Evolutionary conservation across 2,888 invertebrate genomes (phyloP), one percentile per base, ranked within the genome.

Genomic region (Calliphora vomitoria): DNA sequence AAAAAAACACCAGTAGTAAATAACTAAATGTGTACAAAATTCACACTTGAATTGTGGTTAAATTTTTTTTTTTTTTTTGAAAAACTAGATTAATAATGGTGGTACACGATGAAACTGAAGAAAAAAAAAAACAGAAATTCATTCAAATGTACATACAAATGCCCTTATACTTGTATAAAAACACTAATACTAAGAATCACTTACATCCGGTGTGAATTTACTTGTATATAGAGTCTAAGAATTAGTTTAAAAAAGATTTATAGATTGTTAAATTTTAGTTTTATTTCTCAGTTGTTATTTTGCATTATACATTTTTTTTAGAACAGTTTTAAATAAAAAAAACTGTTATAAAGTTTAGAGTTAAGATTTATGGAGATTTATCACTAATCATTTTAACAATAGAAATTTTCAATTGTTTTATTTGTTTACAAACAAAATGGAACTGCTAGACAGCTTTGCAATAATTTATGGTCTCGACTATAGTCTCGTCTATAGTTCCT

Each of bases 11-110:
- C 35, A 85, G 50, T 41, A 53, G 60, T 53, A 80, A 69, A 72
- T 72, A 55, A 18, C 13, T 53, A 69, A 53, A 78, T 55, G 66
- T 66, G 62, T 31, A 64, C 25, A 50, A 78, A 87, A 84, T 87
- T 81, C 74, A 87, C 87, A 87, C 87, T 87, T 87, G 84, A 87
- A 87, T 87, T 87, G 87, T 74, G 84, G 87, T 82, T 87, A 84
- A 87, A 78, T 81, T 82, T 80, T 60, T 74, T 38, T 25, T 25
- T 25, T 25, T 25, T 25, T 25, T 25, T 25, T 25, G 25, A 35
- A 25, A 87, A 87, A 87, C 76, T 87, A 72, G 84, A 87, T 81
- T 81, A 87, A 83, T 83, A 82, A 84, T 74, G 80, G 53, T 68
- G 74, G 80, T 53, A 69, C 53, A 66, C 58, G 20, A 35, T 35